Base-by-base conservation (phyloP, 23 tunicate genomes). In the Oikopleura albicans region DNA sequence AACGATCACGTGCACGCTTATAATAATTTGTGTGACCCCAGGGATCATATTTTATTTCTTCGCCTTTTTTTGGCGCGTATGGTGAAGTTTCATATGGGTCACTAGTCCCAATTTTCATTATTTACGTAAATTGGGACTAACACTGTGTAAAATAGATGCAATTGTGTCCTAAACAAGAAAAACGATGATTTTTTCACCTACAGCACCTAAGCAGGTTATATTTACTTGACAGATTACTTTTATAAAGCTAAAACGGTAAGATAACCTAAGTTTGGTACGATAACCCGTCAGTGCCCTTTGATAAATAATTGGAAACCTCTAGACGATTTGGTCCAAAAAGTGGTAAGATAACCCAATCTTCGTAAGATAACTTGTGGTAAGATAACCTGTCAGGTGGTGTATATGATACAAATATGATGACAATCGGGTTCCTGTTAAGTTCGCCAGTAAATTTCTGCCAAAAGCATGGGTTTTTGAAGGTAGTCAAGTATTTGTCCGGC, bases 1-100 rank as follows among this genome's bases (percentile, higher is more conserved):
- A 71, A 16, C 35, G 4, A 16, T 16, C 79, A 22, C 79, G 33
- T 37, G 79, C 79, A 22, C 35, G 28, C 31, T 29, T 16, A 29
- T 71, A 71, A 37, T 71, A 71, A 27, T 16, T 71, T 2, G 2
- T 31, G 79, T 71, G 79, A 12, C 79, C 79, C 79, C 79, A 71
- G 4, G 79, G 79, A 37, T 71, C 79, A 71, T 71, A 71, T 29
- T 71, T 16, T 31, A 16, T 71, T 16, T 27, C 37, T 27, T 27
- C 79, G 34, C 79, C 79, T 22, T 2, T 16, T 12, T 2, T 4
- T 71, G 79, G 79, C 28, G 79, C 79, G 37, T 71, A 71, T 29
- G 79, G 79, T 16, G 79, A 71, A 2, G 2, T 16, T 29, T 2
- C 34, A 71, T 71, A 71, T 37, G 79, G 79, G 31, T 71, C 59